These are phyloP conservation scores for Thereva unica DNA, from an alignment of 2,888 invertebrate species.

Conservation along the genomic window DNA sequence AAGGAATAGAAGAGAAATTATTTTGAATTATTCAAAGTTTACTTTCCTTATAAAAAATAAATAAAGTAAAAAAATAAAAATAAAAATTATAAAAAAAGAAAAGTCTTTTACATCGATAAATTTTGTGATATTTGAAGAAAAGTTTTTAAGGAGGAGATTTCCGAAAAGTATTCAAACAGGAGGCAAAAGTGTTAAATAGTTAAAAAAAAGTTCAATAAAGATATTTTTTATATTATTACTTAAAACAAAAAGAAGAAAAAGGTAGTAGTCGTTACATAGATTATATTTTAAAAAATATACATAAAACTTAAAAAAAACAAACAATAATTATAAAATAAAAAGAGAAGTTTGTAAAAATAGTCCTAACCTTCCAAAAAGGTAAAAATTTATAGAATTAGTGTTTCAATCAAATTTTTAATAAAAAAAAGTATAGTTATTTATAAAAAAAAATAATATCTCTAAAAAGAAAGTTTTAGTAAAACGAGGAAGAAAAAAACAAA, in stretches of 20 bases:
- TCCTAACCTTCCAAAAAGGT: conserved; percentile 32
- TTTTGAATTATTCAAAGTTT: too few species aligned
- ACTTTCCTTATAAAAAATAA: not conserved
- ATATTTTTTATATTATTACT: conserved; percentile 31
- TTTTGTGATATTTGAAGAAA: conserved; percentile 43
- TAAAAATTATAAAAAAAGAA: conserved; percentile 17
- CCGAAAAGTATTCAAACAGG: conserved; percentile 21
- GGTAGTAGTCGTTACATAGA: conserved; percentile 20
- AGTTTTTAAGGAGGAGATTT: conserved; percentile 25
- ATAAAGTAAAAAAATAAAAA: conserved; percentile 24
- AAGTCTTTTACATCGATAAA: conserved; percentile 43
- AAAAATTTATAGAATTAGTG: conserved; percentile 18
- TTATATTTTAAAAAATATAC: conserved; percentile 17
- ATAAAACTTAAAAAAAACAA: not conserved
- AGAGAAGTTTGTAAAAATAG: conserved; percentile 30
- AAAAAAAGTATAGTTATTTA: conserved; percentile 29
- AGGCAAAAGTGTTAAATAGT: conserved; percentile 29
- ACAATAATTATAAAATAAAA: conserved; percentile 1
- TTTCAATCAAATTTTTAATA: conserved; percentile 31
- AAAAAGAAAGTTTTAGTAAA: not conserved
- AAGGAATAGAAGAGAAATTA: too few species aligned
- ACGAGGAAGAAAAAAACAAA: conserved; percentile 10
- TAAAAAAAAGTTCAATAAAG: conserved; percentile 34
- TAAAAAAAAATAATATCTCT: conserved; percentile 16
- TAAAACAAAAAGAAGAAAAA: conserved; percentile 9